Percentiles rank a stretch among this genome's conserved stretches.
These are phyloP conservation scores for Eumaeus atala DNA, from an alignment of 1,140 invertebrate genomes.

Conservation along the genomic window DNA sequence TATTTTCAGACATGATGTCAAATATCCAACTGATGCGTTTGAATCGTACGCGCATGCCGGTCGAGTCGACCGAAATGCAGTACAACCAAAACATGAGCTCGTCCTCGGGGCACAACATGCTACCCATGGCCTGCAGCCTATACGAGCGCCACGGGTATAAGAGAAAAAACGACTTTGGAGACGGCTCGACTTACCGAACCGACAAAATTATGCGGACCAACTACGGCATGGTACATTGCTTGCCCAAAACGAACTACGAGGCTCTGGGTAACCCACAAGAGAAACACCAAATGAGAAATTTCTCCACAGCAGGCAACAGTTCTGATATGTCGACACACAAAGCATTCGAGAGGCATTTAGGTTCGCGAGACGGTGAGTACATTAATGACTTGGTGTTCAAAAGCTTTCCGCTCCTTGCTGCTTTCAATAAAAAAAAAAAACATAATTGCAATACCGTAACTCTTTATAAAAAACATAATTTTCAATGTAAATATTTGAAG, in stretches of 20 bases:
- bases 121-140: conserved; percentile 52
- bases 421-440: conserved; percentile 21
- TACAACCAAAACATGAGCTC: conserved; percentile 53
- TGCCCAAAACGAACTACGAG: conserved; percentile 48
- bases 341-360: conserved; percentile 55
- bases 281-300: conserved; percentile 41
- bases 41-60: conserved; percentile 49
- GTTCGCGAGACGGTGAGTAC: conserved; percentile 57
- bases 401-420: conserved; percentile 45
- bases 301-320: conserved; percentile 36
- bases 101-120: conserved; percentile 40
- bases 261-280: conserved; percentile 38
- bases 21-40: conserved; percentile 56
- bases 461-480: background rate
- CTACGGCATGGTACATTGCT: conserved; percentile 45
- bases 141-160: conserved; percentile 61
- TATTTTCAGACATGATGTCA: conserved; percentile 53
- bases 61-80: conserved; percentile 60
- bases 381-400: conserved; percentile 11
- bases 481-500: background rate
- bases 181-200: conserved; percentile 45
- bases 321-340: conserved; percentile 45
- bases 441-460: background rate
- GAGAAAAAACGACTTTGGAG: conserved; percentile 59
- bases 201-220: conserved; percentile 66